Conservation (phyloP, 1,140 invertebrate genomes). For the Varroa destructor region DNA sequence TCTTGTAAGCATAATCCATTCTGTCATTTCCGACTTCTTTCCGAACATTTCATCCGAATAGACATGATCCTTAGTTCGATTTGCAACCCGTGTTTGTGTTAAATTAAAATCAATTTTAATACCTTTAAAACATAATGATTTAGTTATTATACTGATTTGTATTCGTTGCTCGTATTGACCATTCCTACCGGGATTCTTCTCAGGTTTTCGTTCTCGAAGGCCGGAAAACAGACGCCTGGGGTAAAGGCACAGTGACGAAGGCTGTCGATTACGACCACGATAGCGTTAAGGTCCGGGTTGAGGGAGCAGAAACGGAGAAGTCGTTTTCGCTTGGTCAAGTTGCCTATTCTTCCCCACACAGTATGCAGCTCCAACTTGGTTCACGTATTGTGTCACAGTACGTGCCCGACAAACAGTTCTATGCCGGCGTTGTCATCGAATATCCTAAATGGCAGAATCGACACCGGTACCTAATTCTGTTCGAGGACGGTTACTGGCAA, state of each 20-base stretch:
- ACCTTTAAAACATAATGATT: too few species aligned
- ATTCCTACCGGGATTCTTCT: background rate
- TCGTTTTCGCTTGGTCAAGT: background rate
- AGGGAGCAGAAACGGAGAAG: background rate
- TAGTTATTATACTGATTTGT: too few species aligned
- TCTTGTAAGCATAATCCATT: too few species aligned
- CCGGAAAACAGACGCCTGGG: background rate
- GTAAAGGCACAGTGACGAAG: background rate
- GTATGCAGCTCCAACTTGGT: background rate
- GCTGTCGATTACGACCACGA: background rate
- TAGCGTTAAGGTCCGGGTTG: background rate
- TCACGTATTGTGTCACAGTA: background rate
- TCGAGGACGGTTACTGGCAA: conserved; percentile 2
- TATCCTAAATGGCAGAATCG: conserved; percentile 21
- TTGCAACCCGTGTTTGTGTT: too few species aligned
- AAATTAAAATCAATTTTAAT: too few species aligned
- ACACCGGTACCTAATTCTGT: conserved; percentile 16
- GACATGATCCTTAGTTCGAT: too few species aligned
- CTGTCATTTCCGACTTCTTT: too few species aligned
- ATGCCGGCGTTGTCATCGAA: conserved; percentile 7
- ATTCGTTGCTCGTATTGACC: too few species aligned
- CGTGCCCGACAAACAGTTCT: background rate
- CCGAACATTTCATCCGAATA: too few species aligned
- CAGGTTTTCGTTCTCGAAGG: conserved; percentile 9
- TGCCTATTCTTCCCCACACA: background rate